Conservation (phyloP, 2,888 invertebrate species). For the Orthosia gothica region DNA sequence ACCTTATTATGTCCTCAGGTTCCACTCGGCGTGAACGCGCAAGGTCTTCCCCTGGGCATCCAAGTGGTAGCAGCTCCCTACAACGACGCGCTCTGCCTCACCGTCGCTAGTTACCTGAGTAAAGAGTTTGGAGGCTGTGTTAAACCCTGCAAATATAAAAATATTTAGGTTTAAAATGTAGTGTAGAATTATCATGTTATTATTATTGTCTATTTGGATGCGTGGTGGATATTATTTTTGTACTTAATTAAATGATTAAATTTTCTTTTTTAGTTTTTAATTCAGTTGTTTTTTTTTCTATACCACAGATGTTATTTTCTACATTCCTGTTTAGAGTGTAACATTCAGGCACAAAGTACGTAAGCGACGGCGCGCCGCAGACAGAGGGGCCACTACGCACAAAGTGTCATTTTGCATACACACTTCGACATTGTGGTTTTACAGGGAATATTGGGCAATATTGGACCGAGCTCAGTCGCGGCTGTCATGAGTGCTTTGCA, state of each 20-base stretch:
- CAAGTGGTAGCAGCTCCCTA: constrained; percentile 94
- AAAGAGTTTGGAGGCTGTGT: constrained; percentile 95
- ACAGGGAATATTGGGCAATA: too few relatives aligned
- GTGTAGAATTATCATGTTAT: constrained; percentile 6
- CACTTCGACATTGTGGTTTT: too few relatives aligned
- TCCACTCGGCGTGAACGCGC: constrained; percentile 94
- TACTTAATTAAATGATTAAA: constrained; percentile 27
- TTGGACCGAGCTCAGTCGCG: too few relatives aligned
- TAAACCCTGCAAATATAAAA: constrained; percentile 88
- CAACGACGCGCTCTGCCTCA: constrained; percentile 94
- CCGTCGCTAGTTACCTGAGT: constrained; percentile 95
- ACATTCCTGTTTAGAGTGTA: too few relatives aligned
- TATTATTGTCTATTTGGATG: constrained; percentile 14
- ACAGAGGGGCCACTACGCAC: too few relatives aligned
- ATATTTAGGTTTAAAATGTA: neutral
- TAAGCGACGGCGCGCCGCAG: too few relatives aligned
- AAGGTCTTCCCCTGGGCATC: constrained; percentile 95
- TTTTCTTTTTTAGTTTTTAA: neutral
- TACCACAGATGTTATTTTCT: too few relatives aligned
- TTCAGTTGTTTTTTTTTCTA: neutral
- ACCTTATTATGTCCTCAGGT: constrained; percentile 84
- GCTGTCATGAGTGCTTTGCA: too few relatives aligned
- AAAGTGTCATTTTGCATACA: too few relatives aligned
- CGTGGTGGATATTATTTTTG: constrained; percentile 30
- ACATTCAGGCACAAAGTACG: too few relatives aligned